phyloP scores from a whole-genome alignment of 2,888 invertebrate species.

The Andrena haemorrhoa region DNA sequence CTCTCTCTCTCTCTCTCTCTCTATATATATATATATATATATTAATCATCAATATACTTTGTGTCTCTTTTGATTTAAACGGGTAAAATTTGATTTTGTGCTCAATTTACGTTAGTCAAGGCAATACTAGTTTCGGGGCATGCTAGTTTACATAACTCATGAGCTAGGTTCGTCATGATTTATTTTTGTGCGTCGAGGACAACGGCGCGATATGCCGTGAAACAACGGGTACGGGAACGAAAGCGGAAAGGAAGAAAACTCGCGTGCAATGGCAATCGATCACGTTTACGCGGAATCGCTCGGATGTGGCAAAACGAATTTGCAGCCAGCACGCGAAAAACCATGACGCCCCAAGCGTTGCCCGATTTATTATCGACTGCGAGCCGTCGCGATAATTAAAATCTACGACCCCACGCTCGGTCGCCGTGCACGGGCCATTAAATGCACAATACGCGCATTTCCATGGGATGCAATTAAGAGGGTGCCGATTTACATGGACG shows the following conservation, averaged over 20 bases:
- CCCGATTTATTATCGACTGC: conserved; percentile 71
- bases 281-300: conserved; percentile 15
- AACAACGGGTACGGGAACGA: neutral
- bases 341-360: conserved; percentile 58
- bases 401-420: conserved; percentile 66
- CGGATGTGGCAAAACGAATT: conserved; percentile 40
- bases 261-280: neutral
- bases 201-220: neutral
- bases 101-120: conserved; percentile 83
- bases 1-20: conserved; percentile 70
- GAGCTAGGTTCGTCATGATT: conserved; percentile 35
- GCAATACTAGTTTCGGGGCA: conserved; percentile 76
- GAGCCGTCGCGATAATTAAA: conserved; percentile 75
- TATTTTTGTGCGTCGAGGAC: neutral
- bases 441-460: conserved; percentile 76
- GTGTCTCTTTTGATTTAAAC: conserved; percentile 73
- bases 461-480: conserved; percentile 80
- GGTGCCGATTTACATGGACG: conserved; percentile 77
- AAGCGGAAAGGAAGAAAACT: neutral
- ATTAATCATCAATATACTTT: conserved; percentile 75
- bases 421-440: conserved; percentile 75
- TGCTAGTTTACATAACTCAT: conserved; percentile 17
- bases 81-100: conserved; percentile 83
- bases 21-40: conserved; percentile 71
- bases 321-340: conserved; percentile 56